Evolutionary conservation across 2,113 vertebrate species (phyloP), one percentile per base, ranked within the genome.

Genomic region (Falco punctatus): DNA sequence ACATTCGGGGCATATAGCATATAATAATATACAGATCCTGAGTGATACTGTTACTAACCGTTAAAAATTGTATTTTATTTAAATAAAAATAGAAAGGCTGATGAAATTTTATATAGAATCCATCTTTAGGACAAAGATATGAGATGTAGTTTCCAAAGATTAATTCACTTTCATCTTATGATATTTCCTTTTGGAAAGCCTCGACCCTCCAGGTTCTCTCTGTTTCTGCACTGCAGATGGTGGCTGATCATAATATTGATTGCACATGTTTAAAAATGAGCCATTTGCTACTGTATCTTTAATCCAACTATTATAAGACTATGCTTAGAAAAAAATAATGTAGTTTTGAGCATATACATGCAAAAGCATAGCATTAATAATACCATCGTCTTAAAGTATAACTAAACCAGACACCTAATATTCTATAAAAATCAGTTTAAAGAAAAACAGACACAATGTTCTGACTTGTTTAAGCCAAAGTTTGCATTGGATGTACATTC

Each of bases 141-240:
- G 54, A 87, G 58, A 58, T 77, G 35, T 35, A 57, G 40, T 82
- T 96, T 95, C 58, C 84, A 82, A 72, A 79, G 40, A 78, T 54
- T 75, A 94, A 57, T 82, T 91, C 33, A 15, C 58, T 82, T 86
- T 95, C 42, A 62, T 82, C 49, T 95, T 83, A 61, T 6, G 57
- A 87, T 96, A 89, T 88, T 95, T 97, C 81, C 79, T 82, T 86
- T 93, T 88, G 85, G 71, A 92, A 91, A 86, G 46, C 40, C 52
- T 91, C 78, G 83, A 0, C 33, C n/a, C 46, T 96, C 38, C 71
- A 83, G 67, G 59, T 97, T 95, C 54, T 93, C 67, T 88, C 54
- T 0, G 3, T 85, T 94, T 87, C 92, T 95, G 93, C 35, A 38
- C 58, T 73, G 79, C 93, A 96, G 90, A 94, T 92, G 90, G 91